These are phyloP conservation scores for Cyrtodaria siliqua DNA, from an alignment of 2,888 invertebrate species.

Conservation along the genomic window DNA sequence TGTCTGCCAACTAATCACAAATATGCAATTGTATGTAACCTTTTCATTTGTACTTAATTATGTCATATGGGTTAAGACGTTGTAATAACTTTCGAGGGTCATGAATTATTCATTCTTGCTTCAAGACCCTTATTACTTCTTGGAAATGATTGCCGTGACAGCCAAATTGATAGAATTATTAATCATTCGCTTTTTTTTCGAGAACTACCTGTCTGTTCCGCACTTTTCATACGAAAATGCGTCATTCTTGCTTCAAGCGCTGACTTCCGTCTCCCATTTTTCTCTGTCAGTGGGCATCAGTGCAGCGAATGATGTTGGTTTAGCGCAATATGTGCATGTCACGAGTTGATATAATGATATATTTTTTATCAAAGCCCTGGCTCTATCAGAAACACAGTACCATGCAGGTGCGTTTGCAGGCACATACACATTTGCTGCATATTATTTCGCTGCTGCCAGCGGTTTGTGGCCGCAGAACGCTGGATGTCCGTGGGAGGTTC, in stretches of 20 bases:
- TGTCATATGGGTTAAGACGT: conserved; percentile 29
- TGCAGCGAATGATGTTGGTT: conserved; percentile 31
- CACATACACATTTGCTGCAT: conserved; percentile 31
- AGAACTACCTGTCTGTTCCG: conserved; percentile 30
- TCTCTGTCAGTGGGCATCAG: conserved; percentile 21
- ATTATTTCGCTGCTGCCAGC: conserved; percentile 27
- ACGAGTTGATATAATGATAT: conserved; percentile 50
- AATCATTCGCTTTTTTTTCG: conserved; percentile 23
- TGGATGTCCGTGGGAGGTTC: conserved; percentile 34
- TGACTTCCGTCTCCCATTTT: conserved; percentile 30
- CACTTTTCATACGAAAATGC: conserved; percentile 21
- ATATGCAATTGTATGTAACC: conserved; percentile 5
- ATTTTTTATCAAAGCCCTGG: conserved; percentile 30
- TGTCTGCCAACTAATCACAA: conserved; percentile 3
- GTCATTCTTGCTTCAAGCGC: conserved; percentile 21
- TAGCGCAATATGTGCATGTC: conserved; percentile 52
- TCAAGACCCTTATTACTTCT: conserved; percentile 15
- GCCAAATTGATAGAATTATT: conserved; percentile 28
- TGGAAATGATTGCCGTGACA: conserved; percentile 15
- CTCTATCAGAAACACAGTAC: conserved; percentile 31
- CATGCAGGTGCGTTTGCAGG: conserved; percentile 55
- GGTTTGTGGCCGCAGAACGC: conserved; percentile 30
- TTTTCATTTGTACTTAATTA: neutral
- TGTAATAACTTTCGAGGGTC: conserved; percentile 35
- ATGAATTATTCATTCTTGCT: conserved; percentile 49